Evolutionary conservation across 2,888 invertebrate species (phyloP).

Genomic region (Latrodectus elegans): DNA sequence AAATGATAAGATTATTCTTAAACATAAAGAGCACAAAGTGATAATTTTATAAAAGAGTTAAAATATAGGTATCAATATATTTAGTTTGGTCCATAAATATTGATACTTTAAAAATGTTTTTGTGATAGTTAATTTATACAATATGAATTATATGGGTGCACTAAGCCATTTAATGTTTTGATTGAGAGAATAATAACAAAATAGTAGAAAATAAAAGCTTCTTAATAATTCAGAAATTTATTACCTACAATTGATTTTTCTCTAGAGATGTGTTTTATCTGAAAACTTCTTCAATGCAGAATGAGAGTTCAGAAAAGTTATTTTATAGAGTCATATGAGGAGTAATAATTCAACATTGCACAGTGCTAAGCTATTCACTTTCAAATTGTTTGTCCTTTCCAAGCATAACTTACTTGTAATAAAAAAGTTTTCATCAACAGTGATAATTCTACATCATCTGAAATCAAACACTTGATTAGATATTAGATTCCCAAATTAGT

Average conservation of each 20-base stretch:
- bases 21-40: too few relatives aligned
- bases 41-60: neutral
- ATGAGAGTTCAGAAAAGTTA: slow-evolving; percentile 6
- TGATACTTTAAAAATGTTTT: neutral
- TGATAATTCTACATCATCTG: neutral
- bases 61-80: neutral
- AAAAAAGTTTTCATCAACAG: neutral
- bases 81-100: neutral
- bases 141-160: neutral
- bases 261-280: slow-evolving; percentile 6
- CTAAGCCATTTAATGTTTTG: too few relatives aligned
- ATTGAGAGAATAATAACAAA: too few relatives aligned
- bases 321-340: slow-evolving; percentile 20
- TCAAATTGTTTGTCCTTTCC: neutral
- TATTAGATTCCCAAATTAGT: neutral
- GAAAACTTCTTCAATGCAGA: neutral
- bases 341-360: slow-evolving; percentile 39
- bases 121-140: neutral
- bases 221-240: neutral
- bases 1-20: too few relatives aligned
- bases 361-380: slow-evolving; percentile 32
- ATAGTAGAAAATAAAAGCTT: too few relatives aligned
- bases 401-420: neutral
- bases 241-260: slow-evolving; percentile 3
- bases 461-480: neutral